A percentile compares a stretch with the other conserved stretches of the same genome.
Evolutionary conservation across 2,113 vertebrate genomes (phyloP).

Genomic region (Collichthys lucidus): DNA sequence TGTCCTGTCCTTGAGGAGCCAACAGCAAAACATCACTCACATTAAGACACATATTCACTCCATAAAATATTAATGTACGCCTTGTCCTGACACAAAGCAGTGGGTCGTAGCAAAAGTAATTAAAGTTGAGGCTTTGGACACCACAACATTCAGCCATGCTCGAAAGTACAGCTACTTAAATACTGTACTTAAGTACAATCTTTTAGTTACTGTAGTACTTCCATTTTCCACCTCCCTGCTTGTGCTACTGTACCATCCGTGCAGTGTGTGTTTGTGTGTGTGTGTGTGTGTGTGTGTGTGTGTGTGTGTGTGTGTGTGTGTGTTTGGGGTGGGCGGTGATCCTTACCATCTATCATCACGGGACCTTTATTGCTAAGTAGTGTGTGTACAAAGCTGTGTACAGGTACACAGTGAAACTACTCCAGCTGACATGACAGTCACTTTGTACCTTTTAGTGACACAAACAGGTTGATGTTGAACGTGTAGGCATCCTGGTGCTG

Average conservation of each 20-base stretch:
- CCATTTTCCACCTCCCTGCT: background rate
- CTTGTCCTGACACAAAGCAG: background rate
- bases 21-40: background rate
- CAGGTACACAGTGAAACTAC: background rate
- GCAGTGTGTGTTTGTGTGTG: too few relatives aligned
- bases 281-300: too few relatives aligned
- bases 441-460: constrained; percentile 91
- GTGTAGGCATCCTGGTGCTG: constrained; percentile 88
- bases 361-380: background rate
- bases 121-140: background rate
- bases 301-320: too few relatives aligned
- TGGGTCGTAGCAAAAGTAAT: background rate
- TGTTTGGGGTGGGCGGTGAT: background rate
- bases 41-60: background rate
- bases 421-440: background rate
- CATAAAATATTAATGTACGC: background rate
- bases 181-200: background rate
- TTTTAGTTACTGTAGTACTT: too few relatives aligned
- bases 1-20: constrained; percentile 85
- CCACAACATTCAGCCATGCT: background rate
- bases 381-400: background rate
- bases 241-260: too few relatives aligned
- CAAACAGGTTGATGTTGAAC: constrained; percentile 93
- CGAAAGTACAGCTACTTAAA: background rate
- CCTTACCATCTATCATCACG: constrained; percentile 4